Base-by-base conservation (phyloP, 2,113 vertebrate species). In the Lasiurus cinereus region DNA sequence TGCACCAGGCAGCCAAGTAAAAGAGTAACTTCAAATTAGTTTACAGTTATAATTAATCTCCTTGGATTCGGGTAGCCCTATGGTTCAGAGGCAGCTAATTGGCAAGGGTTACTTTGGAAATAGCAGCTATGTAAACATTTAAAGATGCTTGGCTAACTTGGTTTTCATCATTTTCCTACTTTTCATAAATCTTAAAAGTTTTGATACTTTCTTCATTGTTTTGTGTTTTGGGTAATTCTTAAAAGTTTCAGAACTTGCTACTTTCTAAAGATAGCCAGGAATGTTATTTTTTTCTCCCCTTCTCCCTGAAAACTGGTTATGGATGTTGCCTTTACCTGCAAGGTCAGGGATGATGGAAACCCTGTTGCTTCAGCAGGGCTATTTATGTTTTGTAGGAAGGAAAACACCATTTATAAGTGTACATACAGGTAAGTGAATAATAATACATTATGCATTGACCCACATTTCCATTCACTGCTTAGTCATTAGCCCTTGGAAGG, bases 21-120 rank as follows among this genome's bases (percentile, higher is more conserved):
- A 50, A 70, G 83, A 86, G 43, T 77, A 94, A 76, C 94, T 97
- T 93, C 56, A 88, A 79, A 1, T 50, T 9, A 8, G 62, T 36
- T 48, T 31, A 43, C 67, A 78, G 87, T 96, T 97, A 64, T 97
- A 97, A 98, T 98, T 97, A 97, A 97, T 98, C 98, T 97, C 97
- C 91, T 95, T 39, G 94, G 98, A 97, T 93, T 97, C 97, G 93
- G 77, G 87, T 18, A 0, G 80, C 97, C 97, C 96, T 97, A 91
- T 96, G 98, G 96, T 76, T 94, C 95, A 93, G 85, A 91, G 88
- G 93, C 77, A 50, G 95, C 94, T 98, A 97, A 97, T 96, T 97
- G 95, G 95, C 98, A 96, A 96, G 96, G 97, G 93, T 97, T 93
- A 97, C 96, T 97, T 96, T 96, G 93, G 91, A 92, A 78, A 88